Base-by-base conservation (phyloP, 2,888 invertebrate genomes). In the Ichneumon xanthorius region DNA sequence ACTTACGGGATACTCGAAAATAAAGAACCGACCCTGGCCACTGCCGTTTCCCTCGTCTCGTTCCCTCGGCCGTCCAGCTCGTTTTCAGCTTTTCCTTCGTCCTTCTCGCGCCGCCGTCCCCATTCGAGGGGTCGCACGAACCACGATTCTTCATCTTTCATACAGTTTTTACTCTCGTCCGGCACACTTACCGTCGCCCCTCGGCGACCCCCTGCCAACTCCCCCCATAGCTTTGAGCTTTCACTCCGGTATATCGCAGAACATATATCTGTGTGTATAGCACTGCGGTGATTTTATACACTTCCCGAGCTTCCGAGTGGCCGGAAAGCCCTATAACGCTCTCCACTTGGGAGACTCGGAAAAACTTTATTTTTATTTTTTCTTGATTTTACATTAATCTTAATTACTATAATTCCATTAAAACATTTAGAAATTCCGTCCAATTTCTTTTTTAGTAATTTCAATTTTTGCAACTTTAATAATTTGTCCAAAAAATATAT, bases 1-100 rank as follows among this genome's bases (percentile, higher is more conserved):
- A 85, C 85, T 87, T 87, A 87, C 87, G 78, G 80, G 78, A 86
- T 86, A 85, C 85, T 81, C 70, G 83, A 83, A 87, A 87, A 87
- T 82, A 84, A 79, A 80, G 81, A 80, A 85, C 53, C 22, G 22
- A 58, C 26, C 2, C 58, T 50, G 58, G 50, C 68, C 45, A 58
- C 50, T 30, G 63, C 40, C 33, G 11, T 79, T 61, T 63, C 53
- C 79, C 75, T 63, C 58, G 71, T 73, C 58, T 48, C 33, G n/a
- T 53, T 70, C 14, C 30, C 55, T 65, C 70, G 37, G 19, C 45
- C 63, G 16, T 48, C 61, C 19, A 67, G 68, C 65, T 81, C 82
- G 63, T 81, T 82, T 73, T 58, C 58, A 71, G 63, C 73, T 75
- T 77, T 67, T 84, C 58, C 61, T 73, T 61, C 78, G 37, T 70